phyloP scores from a whole-genome alignment of 2,797 vertebrate species.

The Girardinus metallicus region DNA sequence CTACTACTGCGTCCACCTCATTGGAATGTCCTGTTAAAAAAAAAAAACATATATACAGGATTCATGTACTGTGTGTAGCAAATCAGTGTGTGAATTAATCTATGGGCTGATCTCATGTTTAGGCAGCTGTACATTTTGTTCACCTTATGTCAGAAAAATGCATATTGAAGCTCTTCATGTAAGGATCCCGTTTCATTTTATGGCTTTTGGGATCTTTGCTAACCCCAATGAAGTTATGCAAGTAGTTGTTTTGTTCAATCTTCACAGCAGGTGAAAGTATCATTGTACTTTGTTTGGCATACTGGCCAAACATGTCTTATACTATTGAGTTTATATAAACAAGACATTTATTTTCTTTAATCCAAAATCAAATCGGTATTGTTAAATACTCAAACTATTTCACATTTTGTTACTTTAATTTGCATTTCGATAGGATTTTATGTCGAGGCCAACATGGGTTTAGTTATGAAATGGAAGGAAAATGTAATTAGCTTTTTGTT shows the following conservation, averaged over 20 bases:
- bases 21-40: background rate
- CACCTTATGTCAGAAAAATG: background rate
- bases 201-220: background rate
- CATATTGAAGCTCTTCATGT: background rate
- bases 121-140: background rate
- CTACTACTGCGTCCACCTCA: background rate
- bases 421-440: background rate
- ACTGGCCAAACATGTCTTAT: background rate
- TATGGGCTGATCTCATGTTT: background rate
- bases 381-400: background rate
- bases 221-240: background rate
- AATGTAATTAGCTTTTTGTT: background rate
- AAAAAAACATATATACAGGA: background rate
- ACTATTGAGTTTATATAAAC: background rate
- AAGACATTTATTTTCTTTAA: slow-evolving; percentile 7
- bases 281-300: too few relatives aligned
- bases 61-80: background rate
- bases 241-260: background rate
- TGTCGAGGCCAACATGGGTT: background rate
- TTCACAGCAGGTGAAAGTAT: background rate
- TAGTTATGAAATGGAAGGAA: background rate
- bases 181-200: background rate
- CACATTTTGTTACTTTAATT: background rate
- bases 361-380: background rate
- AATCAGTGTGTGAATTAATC: background rate